These are phyloP conservation scores for Telmatochromis brichardi DNA, from an alignment of 2,113 vertebrate species.

Conservation along the genomic window DNA sequence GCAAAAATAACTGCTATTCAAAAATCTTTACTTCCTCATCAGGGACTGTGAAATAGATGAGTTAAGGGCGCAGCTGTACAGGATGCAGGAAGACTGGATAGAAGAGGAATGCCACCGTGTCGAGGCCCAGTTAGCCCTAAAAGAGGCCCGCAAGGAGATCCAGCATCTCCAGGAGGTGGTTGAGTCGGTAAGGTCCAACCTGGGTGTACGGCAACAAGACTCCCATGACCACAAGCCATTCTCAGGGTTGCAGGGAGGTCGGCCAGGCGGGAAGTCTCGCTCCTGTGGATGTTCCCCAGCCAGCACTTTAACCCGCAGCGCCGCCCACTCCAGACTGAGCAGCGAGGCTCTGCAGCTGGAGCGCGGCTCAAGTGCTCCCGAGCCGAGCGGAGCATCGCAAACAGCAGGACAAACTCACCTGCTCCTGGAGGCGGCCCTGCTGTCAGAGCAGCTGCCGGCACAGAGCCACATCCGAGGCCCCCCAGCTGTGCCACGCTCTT, in stretches of 20 bases:
- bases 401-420: slow-evolving; percentile 73
- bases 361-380: slow-evolving; percentile 58
- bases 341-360: slow-evolving; percentile 77
- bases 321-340: slow-evolving; percentile 83
- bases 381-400: slow-evolving; percentile 58
- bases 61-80: slow-evolving; percentile 82
- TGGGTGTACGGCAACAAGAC: slow-evolving; percentile 73
- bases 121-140: slow-evolving; percentile 92
- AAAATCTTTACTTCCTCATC: not conserved
- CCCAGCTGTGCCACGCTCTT: slow-evolving; percentile 66
- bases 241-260: slow-evolving; percentile 72
- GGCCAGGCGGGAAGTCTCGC: slow-evolving; percentile 57
- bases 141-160: slow-evolving; percentile 93
- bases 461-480: slow-evolving; percentile 33
- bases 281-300: slow-evolving; percentile 87
- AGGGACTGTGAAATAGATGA: slow-evolving; percentile 92
- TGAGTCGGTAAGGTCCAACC: slow-evolving; percentile 82
- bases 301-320: slow-evolving; percentile 83
- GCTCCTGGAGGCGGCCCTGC: slow-evolving; percentile 74
- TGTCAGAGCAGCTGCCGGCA: slow-evolving; percentile 64
- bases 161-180: slow-evolving; percentile 90
- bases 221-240: slow-evolving; percentile 85
- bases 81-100: slow-evolving; percentile 99
- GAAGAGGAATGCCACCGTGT: slow-evolving; percentile 96
- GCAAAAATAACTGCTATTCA: not conserved